phyloP scores from a whole-genome alignment of 2,888 invertebrate genomes.

The Coenonympha arcania region DNA sequence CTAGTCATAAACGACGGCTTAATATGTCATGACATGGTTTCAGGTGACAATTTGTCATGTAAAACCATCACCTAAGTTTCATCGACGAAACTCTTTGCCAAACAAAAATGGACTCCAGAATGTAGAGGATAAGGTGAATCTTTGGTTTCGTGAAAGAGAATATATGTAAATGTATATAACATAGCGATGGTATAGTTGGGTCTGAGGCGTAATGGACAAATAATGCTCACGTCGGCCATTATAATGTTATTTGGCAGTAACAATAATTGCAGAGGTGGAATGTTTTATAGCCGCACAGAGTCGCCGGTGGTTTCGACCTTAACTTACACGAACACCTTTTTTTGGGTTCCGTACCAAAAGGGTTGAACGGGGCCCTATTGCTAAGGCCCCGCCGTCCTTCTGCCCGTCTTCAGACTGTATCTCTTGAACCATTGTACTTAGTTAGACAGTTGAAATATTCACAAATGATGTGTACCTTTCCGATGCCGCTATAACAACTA shows the following conservation, averaged over 20 bases:
- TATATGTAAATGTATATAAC: slow-evolving; percentile 5
- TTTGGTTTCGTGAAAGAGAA: background rate
- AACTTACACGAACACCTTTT: slow-evolving; percentile 10
- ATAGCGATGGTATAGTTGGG: slow-evolving; percentile 14
- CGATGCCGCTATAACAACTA: too few species aligned
- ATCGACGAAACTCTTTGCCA: background rate
- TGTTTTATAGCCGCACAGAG: slow-evolving; percentile 18
- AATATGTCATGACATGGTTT: slow-evolving; percentile 13
- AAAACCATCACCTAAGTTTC: slow-evolving; percentile 22
- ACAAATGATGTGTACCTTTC: too few species aligned
- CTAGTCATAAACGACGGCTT: slow-evolving; percentile 6
- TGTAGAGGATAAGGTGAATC: background rate
- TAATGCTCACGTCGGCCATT: slow-evolving; percentile 61
- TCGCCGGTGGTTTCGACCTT: slow-evolving; percentile 21
- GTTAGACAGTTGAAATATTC: too few species aligned
- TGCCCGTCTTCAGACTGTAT: too few species aligned
- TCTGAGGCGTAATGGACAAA: slow-evolving; percentile 58
- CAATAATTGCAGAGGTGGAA: slow-evolving; percentile 47
- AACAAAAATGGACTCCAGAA: background rate
- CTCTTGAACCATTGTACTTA: too few species aligned
- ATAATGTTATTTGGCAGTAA: slow-evolving; percentile 65
- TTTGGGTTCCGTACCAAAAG: background rate
- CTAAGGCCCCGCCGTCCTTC: too few species aligned
- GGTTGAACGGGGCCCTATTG: background rate
- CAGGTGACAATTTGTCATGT: slow-evolving; percentile 26